These are phyloP conservation scores for Dasyurus viverrinus DNA, from an alignment of 2,113 vertebrate genomes.

Conservation along the genomic window DNA sequence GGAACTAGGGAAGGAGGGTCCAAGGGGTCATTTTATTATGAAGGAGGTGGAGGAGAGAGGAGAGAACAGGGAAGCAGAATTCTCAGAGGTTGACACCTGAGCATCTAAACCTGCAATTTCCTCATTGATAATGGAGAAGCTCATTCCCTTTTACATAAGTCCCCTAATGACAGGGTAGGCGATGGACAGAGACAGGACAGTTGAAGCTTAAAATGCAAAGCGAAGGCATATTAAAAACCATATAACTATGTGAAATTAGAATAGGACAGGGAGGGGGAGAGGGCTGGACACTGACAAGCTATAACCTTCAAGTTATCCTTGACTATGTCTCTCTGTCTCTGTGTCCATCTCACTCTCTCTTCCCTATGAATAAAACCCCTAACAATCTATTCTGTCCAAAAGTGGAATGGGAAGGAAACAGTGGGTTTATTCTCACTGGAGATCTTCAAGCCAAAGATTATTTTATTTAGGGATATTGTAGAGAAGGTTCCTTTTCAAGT, in stretches of 20 bases:
- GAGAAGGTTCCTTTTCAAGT: background rate
- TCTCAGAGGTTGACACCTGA: conserved; percentile 61
- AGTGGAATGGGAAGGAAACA: background rate
- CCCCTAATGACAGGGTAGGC: conserved; percentile 67
- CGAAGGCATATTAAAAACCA: conserved; percentile 60
- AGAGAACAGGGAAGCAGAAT: conserved; percentile 52
- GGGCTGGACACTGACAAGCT: background rate
- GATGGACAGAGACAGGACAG: conserved; percentile 63
- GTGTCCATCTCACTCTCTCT: background rate
- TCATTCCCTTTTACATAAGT: conserved; percentile 53
- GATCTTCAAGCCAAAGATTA: background rate
- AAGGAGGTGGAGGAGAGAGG: conserved; percentile 12
- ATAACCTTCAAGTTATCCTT: conserved; percentile 11
- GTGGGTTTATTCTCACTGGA: background rate
- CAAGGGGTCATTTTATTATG: conserved; percentile 35
- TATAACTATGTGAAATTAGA: conserved; percentile 5
- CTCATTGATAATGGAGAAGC: conserved; percentile 36
- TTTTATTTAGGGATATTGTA: background rate
- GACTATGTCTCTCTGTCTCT: conserved; percentile 3
- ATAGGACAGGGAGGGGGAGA: background rate
- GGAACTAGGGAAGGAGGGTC: background rate
- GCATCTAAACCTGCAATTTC: conserved; percentile 67
- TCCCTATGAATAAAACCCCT: background rate
- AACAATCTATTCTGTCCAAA: background rate
- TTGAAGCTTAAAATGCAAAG: conserved; percentile 70